Conservation (phyloP, 2,797 vertebrate species). For the Lagodon rhomboides region DNA sequence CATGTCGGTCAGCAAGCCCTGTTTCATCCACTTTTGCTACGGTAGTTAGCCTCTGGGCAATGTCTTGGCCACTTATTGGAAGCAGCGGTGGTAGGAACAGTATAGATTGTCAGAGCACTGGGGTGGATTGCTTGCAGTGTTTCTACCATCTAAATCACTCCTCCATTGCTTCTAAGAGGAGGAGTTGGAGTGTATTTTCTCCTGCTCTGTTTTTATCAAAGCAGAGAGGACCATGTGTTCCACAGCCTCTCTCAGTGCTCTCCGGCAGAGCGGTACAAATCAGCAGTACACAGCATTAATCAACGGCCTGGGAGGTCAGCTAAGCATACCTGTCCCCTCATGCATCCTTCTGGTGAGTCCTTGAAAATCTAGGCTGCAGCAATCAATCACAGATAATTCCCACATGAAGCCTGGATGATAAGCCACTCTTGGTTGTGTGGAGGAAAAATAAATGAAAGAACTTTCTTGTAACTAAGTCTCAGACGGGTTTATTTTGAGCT, state of each 20-base stretch:
- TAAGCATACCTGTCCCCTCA: conserved; percentile 68
- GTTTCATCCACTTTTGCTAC: conserved; percentile 63
- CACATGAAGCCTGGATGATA: conserved; percentile 66
- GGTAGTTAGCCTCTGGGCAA: conserved; percentile 62
- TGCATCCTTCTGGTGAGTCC: conserved; percentile 73
- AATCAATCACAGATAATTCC: conserved; percentile 82
- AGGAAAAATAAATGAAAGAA: conserved; percentile 58
- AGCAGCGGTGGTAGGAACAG: conserved; percentile 53
- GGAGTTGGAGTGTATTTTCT: conserved; percentile 41
- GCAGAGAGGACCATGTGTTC: conserved; percentile 52
- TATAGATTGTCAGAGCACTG: conserved; percentile 55
- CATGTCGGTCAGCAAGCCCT: conserved; percentile 58
- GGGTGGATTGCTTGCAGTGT: conserved; percentile 61
- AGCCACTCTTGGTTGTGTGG: conserved; percentile 63
- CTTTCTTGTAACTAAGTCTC: conserved; percentile 46
- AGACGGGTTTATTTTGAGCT: conserved; percentile 60
- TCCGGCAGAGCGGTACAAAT: conserved; percentile 71
- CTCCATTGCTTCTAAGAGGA: conserved; percentile 52
- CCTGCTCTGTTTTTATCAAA: conserved; percentile 64
- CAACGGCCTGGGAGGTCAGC: conserved; percentile 78
- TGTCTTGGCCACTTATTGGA: conserved; percentile 72
- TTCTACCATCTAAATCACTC: conserved; percentile 74
- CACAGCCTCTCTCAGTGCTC: conserved; percentile 46
- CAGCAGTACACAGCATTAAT: conserved; percentile 78
- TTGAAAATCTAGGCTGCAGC: conserved; percentile 75